phyloP scores from a whole-genome alignment of 2,113 vertebrate genomes.

The Nothobranchius kuhntae region DNA sequence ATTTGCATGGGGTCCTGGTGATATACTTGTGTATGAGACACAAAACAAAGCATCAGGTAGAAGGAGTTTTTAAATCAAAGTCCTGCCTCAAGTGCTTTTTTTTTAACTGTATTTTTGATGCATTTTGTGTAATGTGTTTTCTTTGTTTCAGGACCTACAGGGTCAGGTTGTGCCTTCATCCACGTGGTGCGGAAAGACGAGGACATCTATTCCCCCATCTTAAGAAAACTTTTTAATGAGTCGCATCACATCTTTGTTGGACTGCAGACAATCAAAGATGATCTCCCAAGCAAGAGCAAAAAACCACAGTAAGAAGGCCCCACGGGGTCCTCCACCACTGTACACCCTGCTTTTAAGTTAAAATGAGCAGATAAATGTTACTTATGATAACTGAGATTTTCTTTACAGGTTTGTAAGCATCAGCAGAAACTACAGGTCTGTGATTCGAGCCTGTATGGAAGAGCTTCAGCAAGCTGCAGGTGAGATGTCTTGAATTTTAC shows the following conservation, averaged over 20 bases:
- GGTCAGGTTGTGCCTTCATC: slow-evolving; percentile 69
- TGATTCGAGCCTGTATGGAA: slow-evolving; percentile 94
- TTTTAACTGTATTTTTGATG: too few relatives aligned
- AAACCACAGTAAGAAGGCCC: slow-evolving; percentile 75
- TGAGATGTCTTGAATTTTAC: slow-evolving; percentile 47
- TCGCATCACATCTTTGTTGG: slow-evolving; percentile 95
- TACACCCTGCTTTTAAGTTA: too few relatives aligned
- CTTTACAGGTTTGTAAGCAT: slow-evolving; percentile 89
- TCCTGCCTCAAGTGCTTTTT: too few relatives aligned
- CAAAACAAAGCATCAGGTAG: slow-evolving; percentile 79
- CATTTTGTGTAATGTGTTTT: too few relatives aligned
- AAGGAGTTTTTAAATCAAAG: neutral
- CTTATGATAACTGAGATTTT: slow-evolving; percentile 3
- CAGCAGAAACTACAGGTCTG: slow-evolving; percentile 96
- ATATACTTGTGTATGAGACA: slow-evolving; percentile 90
- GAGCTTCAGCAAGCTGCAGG: slow-evolving; percentile 90
- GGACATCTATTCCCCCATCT: slow-evolving; percentile 90
- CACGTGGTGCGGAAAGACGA: slow-evolving; percentile 87
- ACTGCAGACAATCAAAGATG: slow-evolving; percentile 88
- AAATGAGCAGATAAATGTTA: neutral
- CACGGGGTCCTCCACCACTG: too few relatives aligned
- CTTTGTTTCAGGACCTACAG: slow-evolving; percentile 46
- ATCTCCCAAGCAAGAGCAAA: slow-evolving; percentile 85
- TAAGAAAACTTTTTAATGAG: slow-evolving; percentile 96
- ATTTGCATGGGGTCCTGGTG: slow-evolving; percentile 93